phyloP scores from a whole-genome alignment of 2,797 vertebrate genomes.

The Streptopelia turtur region DNA sequence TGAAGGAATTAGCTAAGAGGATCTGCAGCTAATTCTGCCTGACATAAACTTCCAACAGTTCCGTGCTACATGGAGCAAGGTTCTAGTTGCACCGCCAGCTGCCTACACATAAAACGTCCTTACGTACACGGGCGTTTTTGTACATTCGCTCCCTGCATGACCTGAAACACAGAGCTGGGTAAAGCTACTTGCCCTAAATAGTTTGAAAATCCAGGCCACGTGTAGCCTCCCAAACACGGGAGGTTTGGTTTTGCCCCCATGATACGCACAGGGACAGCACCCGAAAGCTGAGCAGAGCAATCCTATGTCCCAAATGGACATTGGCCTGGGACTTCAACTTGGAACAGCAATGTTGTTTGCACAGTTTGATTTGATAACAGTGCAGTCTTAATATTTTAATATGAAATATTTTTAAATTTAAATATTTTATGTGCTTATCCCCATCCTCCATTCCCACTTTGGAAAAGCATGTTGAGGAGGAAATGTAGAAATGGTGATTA shows the following conservation, averaged over 20 bases:
- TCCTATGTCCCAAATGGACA: background rate
- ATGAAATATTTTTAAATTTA: background rate
- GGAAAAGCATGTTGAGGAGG: background rate
- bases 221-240: too few relatives aligned
- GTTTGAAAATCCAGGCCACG: background rate
- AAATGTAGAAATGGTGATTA: background rate
- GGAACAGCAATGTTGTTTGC: background rate
- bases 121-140: rapidly evolving
- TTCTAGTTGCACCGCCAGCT: rapidly evolving
- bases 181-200: background rate
- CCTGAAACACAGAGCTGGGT: background rate
- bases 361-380: background rate
- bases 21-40: background rate
- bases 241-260: background rate
- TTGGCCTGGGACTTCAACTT: background rate
- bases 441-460: background rate
- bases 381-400: too few relatives aligned
- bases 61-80: rapidly evolving
- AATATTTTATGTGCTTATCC: too few relatives aligned
- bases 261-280: background rate
- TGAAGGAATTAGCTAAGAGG: background rate
- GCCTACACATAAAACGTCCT: rapidly evolving
- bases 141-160: background rate
- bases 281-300: background rate
- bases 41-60: background rate